These are phyloP conservation scores for Cerastis leucographa DNA, from an alignment of 2,888 invertebrate species.

Conservation along the genomic window DNA sequence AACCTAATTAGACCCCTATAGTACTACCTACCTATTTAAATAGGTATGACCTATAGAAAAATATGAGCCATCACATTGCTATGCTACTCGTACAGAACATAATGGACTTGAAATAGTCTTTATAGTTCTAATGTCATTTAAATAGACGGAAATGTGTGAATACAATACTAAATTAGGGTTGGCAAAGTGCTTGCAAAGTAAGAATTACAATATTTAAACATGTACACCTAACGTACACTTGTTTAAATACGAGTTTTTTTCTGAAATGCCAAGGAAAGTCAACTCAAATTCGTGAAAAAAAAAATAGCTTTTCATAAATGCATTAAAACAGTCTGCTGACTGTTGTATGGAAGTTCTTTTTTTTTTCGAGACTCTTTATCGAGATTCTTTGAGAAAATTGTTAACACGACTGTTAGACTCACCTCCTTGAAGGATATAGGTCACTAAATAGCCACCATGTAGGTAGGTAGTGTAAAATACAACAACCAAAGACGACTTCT, in stretches of 20 bases:
- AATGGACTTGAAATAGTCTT: slow-evolving; percentile 30
- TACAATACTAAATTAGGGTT: slow-evolving; percentile 45
- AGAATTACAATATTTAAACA: slow-evolving; percentile 4
- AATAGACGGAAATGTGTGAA: slow-evolving; percentile 39
- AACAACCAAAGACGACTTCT: background rate
- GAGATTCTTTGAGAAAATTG: background rate
- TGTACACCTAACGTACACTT: background rate
- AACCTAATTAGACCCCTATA: background rate
- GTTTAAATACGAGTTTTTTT: too few species aligned
- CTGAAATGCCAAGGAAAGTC: background rate
- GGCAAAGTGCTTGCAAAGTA: background rate
- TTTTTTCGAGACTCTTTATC: background rate
- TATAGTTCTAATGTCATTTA: slow-evolving; percentile 57
- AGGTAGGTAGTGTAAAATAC: background rate
- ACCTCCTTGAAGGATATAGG: background rate
- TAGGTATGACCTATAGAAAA: background rate
- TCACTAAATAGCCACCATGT: too few species aligned
- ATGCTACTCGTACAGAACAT: background rate
- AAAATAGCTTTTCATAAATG: background rate
- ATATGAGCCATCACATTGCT: background rate
- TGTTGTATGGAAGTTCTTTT: background rate
- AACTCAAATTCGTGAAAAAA: background rate
- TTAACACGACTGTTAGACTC: background rate
- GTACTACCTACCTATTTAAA: background rate
- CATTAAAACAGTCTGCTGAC: background rate